Evolutionary conservation across 1,140 invertebrate genomes (phyloP).

Genomic region (Dendroctonus valens): DNA sequence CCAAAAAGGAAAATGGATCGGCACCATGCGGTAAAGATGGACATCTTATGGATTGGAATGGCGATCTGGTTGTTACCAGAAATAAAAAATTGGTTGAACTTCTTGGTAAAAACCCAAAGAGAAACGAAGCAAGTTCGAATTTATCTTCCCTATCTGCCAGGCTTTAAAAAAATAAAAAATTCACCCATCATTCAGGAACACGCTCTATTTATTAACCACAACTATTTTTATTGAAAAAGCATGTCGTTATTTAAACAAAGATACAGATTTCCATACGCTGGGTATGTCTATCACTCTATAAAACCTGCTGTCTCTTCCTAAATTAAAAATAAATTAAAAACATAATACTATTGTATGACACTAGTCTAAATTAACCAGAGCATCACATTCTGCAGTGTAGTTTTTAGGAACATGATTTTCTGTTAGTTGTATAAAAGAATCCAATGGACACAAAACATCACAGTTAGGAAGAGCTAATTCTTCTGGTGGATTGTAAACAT

Average conservation of each 20-base stretch:
- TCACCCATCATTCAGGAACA: neutral
- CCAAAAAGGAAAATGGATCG: too few species aligned
- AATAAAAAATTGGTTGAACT: neutral
- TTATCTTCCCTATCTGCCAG: neutral
- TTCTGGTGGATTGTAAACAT: constrained; percentile 33
- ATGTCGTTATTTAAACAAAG: neutral
- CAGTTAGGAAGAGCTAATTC: constrained; percentile 36
- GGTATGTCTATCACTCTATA: too few species aligned
- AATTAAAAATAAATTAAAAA: neutral
- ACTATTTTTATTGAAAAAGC: neutral
- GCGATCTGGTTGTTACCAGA: too few species aligned
- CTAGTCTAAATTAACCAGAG: constrained; percentile 36
- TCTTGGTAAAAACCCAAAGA: neutral
- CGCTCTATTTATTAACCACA: neutral
- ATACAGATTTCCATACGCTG: neutral
- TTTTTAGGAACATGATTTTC: constrained; percentile 40
- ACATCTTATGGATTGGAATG: too few species aligned
- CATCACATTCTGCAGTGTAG: constrained; percentile 43
- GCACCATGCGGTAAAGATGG: too few species aligned
- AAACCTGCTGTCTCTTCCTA: neutral
- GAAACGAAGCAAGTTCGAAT: too few species aligned
- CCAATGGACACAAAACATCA: constrained; percentile 37
- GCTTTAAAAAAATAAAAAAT: neutral
- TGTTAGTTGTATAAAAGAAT: constrained; percentile 37
- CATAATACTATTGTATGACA: neutral